Percentiles rank a stretch among this genome's conserved stretches.
phyloP scores from a whole-genome alignment of 2,888 invertebrate genomes.

The Dryocosmus kuriphilus region DNA sequence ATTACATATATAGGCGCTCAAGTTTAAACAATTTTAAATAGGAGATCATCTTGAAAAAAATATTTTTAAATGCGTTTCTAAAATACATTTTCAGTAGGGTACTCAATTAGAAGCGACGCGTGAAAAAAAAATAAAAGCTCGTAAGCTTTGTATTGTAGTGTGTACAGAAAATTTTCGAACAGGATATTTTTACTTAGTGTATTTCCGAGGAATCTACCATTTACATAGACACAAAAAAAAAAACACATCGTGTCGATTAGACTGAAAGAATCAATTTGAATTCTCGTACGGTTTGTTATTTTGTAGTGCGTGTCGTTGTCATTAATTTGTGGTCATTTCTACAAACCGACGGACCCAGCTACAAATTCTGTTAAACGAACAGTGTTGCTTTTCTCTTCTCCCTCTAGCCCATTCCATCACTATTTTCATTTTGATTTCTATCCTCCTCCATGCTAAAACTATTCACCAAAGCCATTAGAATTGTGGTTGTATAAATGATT shows the following conservation, averaged over 20 bases:
- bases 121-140: too few relatives aligned
- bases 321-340: slow-evolving; percentile 22
- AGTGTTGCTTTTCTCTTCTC: slow-evolving; percentile 2
- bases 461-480: slow-evolving; percentile 29
- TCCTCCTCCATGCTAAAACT: not conserved
- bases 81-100: too few relatives aligned
- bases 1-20: too few relatives aligned
- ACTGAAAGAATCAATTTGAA: not conserved
- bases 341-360: not conserved
- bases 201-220: not conserved
- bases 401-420: not conserved
- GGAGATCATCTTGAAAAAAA: too few relatives aligned
- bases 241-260: too few relatives aligned
- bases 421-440: slow-evolving; percentile 5
- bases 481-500: slow-evolving; percentile 28
- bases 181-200: too few relatives aligned
- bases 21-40: too few relatives aligned
- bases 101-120: too few relatives aligned
- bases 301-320: slow-evolving; percentile 15
- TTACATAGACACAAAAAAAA: too few relatives aligned
- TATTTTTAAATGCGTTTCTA: too few relatives aligned
- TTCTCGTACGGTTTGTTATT: slow-evolving; percentile 7
- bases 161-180: too few relatives aligned
- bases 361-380: slow-evolving; percentile 24
- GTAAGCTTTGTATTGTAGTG: too few relatives aligned